These are phyloP conservation scores for Drosophila subobscura DNA, from an alignment of 1,140 invertebrate genomes.

Conservation along the genomic window DNA sequence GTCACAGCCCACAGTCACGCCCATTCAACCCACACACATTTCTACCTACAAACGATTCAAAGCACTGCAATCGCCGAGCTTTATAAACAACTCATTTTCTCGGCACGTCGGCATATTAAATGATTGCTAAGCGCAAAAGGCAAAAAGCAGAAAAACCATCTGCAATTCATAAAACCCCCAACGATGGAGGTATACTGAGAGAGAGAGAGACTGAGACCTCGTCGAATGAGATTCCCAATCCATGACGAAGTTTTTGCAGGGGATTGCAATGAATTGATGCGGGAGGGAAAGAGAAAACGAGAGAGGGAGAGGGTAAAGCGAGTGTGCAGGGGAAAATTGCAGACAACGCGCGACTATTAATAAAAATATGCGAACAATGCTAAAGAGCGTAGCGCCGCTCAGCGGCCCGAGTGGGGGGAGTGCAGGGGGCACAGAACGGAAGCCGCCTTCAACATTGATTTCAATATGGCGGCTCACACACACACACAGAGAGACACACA, in stretches of 20 bases:
- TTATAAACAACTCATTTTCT: constrained; percentile 71
- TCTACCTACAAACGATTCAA: background rate
- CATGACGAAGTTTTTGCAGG: constrained; percentile 52
- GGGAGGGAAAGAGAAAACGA: constrained; percentile 3
- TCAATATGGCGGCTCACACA: constrained; percentile 55
- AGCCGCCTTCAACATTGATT: constrained; percentile 63
- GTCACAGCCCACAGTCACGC: background rate
- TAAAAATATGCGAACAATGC: constrained; percentile 76
- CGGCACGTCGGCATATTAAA: constrained; percentile 70
- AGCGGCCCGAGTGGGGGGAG: constrained; percentile 6
- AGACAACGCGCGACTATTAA: constrained; percentile 74
- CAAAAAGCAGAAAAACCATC: constrained; percentile 65
- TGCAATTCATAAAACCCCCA: constrained; percentile 64
- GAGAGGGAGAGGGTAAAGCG: constrained; percentile 3
- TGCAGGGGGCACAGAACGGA: constrained; percentile 3
- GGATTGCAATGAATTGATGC: constrained; percentile 46
- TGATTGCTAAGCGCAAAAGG: constrained; percentile 71
- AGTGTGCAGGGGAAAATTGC: constrained; percentile 50
- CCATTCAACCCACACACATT: background rate
- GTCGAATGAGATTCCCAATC: constrained; percentile 47
- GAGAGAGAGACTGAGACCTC: constrained; percentile 2
- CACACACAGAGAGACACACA: constrained; percentile 21
- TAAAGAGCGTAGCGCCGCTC: constrained; percentile 31
- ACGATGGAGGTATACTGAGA: background rate
- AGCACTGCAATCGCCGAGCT: constrained; percentile 54